These are phyloP conservation scores for Rosalia funebris DNA, from an alignment of 2,888 invertebrate genomes.

Conservation along the genomic window DNA sequence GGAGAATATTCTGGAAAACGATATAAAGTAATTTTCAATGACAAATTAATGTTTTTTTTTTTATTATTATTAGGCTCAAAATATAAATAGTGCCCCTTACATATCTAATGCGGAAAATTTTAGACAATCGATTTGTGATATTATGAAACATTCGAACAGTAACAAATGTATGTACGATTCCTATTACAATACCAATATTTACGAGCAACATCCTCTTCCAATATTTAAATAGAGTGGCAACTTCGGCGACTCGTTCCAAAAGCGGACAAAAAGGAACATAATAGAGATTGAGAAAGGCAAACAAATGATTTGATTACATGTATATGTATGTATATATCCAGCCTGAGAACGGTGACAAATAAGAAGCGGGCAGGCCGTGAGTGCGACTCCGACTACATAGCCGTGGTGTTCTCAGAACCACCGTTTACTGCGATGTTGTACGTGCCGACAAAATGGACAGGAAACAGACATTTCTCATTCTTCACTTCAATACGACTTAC, in stretches of 20 bases:
- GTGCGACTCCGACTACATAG: conserved; percentile 7
- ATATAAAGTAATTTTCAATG: too few relatives aligned
- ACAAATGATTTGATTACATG: conserved; percentile 18
- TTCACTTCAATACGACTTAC: conserved; percentile 30
- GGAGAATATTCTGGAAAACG: too few relatives aligned
- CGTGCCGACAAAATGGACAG: conserved; percentile 38
- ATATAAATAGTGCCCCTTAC: too few relatives aligned
- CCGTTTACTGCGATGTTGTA: conserved; percentile 27
- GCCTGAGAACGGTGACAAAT: conserved; percentile 13
- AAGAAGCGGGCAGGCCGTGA: conserved; percentile 3
- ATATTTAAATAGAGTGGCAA: conserved; percentile 9
- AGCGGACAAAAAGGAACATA: neutral
- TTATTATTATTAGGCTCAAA: too few relatives aligned
- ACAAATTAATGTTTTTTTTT: too few relatives aligned
- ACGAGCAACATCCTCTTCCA: neutral
- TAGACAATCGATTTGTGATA: too few relatives aligned
- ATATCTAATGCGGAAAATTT: too few relatives aligned
- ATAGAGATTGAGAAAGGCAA: conserved; percentile 3
- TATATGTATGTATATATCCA: conserved; percentile 11
- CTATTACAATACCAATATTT: conserved; percentile 2
- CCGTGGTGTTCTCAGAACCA: conserved; percentile 27
- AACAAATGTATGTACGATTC: neutral
- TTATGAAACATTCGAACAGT: too few relatives aligned
- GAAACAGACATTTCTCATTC: conserved; percentile 39
- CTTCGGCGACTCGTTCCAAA: conserved; percentile 5